Percentiles rank a stretch among this genome's conserved stretches.
These are phyloP conservation scores for Vulpes lagopus DNA, from an alignment of 2,113 vertebrate genomes.

Conservation along the genomic window DNA sequence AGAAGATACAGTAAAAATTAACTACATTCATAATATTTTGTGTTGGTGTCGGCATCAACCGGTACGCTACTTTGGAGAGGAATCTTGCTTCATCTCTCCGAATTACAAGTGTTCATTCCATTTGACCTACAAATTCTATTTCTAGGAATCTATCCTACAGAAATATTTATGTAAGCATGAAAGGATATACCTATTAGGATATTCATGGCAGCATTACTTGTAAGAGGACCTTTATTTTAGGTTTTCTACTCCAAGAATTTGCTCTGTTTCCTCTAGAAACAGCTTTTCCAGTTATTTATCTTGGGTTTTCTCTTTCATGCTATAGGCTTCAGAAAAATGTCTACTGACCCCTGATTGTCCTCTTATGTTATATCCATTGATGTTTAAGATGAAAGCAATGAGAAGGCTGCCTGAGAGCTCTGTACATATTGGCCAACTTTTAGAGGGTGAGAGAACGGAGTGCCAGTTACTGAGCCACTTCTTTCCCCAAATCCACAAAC, in stretches of 20 bases:
- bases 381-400: not conserved
- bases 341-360: not conserved
- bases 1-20: not conserved
- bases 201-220: conserved; percentile 8
- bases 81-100: not conserved
- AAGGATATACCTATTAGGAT: not conserved
- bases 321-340: not conserved
- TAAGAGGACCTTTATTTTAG: conserved; percentile 17
- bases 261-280: conserved; percentile 43
- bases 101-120: not conserved
- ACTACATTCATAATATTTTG: not conserved
- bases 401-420: not conserved
- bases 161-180: conserved; percentile 23
- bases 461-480: too few species aligned
- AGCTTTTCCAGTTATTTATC: not conserved
- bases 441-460: not conserved
- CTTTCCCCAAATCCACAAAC: not conserved
- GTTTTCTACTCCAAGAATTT: conserved; percentile 45
- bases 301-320: conserved; percentile 13
- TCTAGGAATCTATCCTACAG: not conserved
- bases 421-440: not conserved
- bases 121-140: conserved; percentile 30
- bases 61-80: not conserved
- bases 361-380: not conserved
- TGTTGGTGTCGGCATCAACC: not conserved